Conservation (phyloP, 2,797 vertebrate species). For the Cichlasoma orientale region DNA sequence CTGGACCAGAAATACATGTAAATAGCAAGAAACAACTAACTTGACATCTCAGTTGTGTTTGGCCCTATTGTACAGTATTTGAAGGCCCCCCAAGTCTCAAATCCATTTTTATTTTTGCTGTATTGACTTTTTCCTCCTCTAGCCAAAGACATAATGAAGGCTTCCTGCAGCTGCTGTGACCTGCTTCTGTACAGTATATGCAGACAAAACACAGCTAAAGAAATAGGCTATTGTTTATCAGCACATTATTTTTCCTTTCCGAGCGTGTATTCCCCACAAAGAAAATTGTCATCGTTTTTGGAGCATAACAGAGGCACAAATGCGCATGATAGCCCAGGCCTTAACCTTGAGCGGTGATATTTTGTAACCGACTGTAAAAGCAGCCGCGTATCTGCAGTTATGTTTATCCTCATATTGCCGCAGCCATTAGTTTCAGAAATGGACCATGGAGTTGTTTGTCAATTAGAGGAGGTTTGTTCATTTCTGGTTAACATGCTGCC, state of each 20-base stretch:
- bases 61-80: conserved; percentile 69
- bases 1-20: conserved; percentile 48
- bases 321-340: conserved; percentile 27
- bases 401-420: conserved; percentile 52
- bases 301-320: conserved; percentile 40
- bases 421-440: conserved; percentile 72
- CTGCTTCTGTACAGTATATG: conserved; percentile 71
- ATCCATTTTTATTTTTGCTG: conserved; percentile 83
- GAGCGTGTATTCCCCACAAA: conserved; percentile 42
- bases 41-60: conserved; percentile 71
- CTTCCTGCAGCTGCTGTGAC: conserved; percentile 76
- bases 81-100: conserved; percentile 76
- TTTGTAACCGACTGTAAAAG: conserved; percentile 50
- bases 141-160: conserved; percentile 80
- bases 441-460: conserved; percentile 70
- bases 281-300: conserved; percentile 54
- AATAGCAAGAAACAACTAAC: conserved; percentile 58
- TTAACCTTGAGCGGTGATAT: conserved; percentile 58
- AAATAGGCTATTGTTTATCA: conserved; percentile 62
- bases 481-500: conserved; percentile 71
- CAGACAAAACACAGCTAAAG: conserved; percentile 69
- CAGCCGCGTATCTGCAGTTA: conserved; percentile 40
- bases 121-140: conserved; percentile 78
- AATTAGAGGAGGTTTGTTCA: conserved; percentile 73
- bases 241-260: conserved; percentile 35